phyloP scores from a whole-genome alignment of 2,113 vertebrate species.

The Hiodon alosoides region DNA sequence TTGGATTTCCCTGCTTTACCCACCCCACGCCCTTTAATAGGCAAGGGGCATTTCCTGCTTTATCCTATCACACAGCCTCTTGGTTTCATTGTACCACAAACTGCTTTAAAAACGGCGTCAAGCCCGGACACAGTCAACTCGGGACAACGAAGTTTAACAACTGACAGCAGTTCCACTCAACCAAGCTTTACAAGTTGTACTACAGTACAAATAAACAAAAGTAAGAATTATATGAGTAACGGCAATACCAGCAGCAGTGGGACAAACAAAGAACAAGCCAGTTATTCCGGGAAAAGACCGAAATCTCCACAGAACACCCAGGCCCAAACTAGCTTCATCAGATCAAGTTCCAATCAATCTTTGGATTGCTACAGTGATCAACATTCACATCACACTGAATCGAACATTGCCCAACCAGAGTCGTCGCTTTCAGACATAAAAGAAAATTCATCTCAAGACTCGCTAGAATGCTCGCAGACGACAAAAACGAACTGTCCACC shows the following conservation, averaged over 20 bases:
- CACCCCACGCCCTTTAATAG: constrained; percentile 78
- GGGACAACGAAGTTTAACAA: constrained; percentile 43
- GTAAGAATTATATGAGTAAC: constrained; percentile 40
- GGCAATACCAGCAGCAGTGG: constrained; percentile 36
- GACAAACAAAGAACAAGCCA: constrained; percentile 40
- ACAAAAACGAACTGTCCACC: constrained; percentile 50
- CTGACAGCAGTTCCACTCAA: constrained; percentile 44
- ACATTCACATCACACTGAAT: constrained; percentile 51
- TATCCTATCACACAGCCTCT: constrained; percentile 93
- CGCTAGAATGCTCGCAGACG: constrained; percentile 55
- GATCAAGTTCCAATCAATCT: constrained; percentile 44
- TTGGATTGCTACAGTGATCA: constrained; percentile 50
- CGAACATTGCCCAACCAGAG: constrained; percentile 43
- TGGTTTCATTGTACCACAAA: constrained; percentile 89
- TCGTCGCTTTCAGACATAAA: constrained; percentile 57
- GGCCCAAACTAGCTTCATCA: constrained; percentile 42
- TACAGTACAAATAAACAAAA: constrained; percentile 35
- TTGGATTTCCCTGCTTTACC: constrained; percentile 78
- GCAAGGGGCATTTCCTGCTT: constrained; percentile 88
- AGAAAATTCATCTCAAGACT: constrained; percentile 65
- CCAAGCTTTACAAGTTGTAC: constrained; percentile 23
- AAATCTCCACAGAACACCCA: constrained; percentile 54
- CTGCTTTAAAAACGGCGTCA: constrained; percentile 67
- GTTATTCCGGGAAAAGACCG: constrained; percentile 45
- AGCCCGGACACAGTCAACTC: constrained; percentile 54